phyloP scores from a whole-genome alignment of 2,797 vertebrate species.

The Anas capensis region DNA sequence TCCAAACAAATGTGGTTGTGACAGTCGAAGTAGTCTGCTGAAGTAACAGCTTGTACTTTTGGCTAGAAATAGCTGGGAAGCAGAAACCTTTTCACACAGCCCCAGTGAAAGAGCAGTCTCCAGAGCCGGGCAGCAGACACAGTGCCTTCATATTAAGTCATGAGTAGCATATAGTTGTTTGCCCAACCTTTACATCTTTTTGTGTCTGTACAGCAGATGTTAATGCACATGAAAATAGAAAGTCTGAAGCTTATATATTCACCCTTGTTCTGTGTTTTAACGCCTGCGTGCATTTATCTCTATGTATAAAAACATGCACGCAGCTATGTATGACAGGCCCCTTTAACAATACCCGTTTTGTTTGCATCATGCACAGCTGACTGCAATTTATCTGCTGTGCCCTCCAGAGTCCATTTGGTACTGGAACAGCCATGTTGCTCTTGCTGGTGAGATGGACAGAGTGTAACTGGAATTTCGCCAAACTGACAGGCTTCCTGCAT shows the following conservation, averaged over 20 bases:
- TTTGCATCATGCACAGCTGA: not conserved
- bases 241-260: slow-evolving; percentile 6
- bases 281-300: not conserved
- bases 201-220: slow-evolving; percentile 3
- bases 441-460: not conserved
- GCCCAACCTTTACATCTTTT: not conserved
- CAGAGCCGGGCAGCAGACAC: not conserved
- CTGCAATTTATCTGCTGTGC: not conserved
- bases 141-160: slow-evolving; percentile 8
- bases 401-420: not conserved
- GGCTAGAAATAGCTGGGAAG: not conserved
- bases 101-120: not conserved
- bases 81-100: not conserved
- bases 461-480: not conserved
- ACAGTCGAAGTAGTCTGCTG: not conserved
- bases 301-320: not conserved
- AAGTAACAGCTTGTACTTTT: not conserved
- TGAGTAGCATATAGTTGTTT: slow-evolving; percentile 25
- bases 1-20: fast-evolving
- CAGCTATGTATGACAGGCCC: not conserved
- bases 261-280: not conserved
- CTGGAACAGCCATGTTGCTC: not conserved
- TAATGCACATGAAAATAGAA: slow-evolving; percentile 53
- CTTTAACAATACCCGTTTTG: not conserved
- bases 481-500: not conserved